These are phyloP conservation scores for Neuroterus valhalla DNA, from an alignment of 1,140 invertebrate species.

Conservation along the genomic window DNA sequence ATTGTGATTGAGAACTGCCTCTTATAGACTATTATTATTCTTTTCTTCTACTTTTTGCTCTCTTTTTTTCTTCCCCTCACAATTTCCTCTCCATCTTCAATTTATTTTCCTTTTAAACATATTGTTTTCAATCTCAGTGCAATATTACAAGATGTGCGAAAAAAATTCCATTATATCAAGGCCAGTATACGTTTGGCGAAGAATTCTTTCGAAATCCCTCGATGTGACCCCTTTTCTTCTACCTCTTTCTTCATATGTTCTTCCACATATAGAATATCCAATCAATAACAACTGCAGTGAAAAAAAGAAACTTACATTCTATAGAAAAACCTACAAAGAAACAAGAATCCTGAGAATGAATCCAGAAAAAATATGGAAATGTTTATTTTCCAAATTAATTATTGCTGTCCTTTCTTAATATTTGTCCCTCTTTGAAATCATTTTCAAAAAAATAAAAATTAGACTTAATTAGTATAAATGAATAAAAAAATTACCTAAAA, in stretches of 20 bases:
- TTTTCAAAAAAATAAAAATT: no score
- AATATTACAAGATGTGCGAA: conserved; percentile 7
- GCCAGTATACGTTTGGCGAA: conserved; percentile 29
- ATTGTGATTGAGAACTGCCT: neutral
- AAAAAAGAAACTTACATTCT: neutral
- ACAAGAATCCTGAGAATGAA: no score
- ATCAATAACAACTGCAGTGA: conserved; percentile 5
- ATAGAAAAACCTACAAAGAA: no score
- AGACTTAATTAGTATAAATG: no score
- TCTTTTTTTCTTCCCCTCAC: neutral
- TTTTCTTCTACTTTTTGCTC: neutral
- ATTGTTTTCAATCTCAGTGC: conserved; percentile 17
- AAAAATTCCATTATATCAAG: conserved; percentile 35
- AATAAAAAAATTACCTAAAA: no score
- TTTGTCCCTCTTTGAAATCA: no score
- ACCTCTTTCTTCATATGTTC: conserved; percentile 13
- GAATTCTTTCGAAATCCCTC: conserved; percentile 8
- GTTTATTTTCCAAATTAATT: no score
- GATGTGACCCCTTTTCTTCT: conserved; percentile 20
- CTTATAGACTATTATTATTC: neutral
- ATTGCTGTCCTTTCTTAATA: no score
- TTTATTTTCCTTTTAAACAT: no score
- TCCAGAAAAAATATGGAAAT: no score
- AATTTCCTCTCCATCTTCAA: conserved; percentile 24
- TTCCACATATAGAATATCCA: neutral